A percentile compares a stretch with the other conserved stretches of the same genome.
phyloP scores from a whole-genome alignment of 1,140 invertebrate species.

The Drosophila kikkawai region DNA sequence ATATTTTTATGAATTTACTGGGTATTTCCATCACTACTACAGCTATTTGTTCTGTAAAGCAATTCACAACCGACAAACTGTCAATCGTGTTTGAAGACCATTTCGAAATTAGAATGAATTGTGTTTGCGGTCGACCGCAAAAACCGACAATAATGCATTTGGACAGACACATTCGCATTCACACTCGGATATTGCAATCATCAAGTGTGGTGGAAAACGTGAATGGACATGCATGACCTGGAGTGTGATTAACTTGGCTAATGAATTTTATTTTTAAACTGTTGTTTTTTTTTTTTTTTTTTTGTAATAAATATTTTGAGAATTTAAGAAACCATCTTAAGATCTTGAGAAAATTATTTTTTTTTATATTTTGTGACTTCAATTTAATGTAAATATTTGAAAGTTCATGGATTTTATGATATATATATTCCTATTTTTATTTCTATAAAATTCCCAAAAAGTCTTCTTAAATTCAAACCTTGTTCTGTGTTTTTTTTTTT shows the following conservation, averaged over 20 bases:
- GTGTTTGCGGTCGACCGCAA: constrained; percentile 28
- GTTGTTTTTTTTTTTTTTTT: too few relatives aligned
- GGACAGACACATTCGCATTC: constrained; percentile 28
- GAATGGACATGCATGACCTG: constrained; percentile 2
- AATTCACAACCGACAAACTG: constrained; percentile 5
- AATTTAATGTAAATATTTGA: too few relatives aligned
- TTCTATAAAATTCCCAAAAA: not conserved
- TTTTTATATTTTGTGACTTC: too few relatives aligned
- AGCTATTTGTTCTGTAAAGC: not conserved
- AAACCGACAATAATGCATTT: constrained; percentile 26
- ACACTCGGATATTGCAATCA: constrained; percentile 21
- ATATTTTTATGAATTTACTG: not conserved
- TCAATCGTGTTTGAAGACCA: constrained; percentile 30
- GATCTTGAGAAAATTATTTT: too few relatives aligned
- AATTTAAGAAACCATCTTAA: too few relatives aligned
- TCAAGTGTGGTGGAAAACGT: constrained; percentile 18
- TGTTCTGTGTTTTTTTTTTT: not conserved
- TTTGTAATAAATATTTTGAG: too few relatives aligned
- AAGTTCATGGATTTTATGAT: too few relatives aligned
- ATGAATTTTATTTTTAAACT: not conserved
- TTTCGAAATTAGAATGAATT: constrained; percentile 38
- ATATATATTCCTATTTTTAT: not conserved
- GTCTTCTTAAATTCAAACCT: not conserved
- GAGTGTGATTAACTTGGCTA: not conserved
- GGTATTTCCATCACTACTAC: not conserved